Base-by-base conservation (phyloP, 2,888 invertebrate genomes). In the Drosophila pseudotakahashii region DNA sequence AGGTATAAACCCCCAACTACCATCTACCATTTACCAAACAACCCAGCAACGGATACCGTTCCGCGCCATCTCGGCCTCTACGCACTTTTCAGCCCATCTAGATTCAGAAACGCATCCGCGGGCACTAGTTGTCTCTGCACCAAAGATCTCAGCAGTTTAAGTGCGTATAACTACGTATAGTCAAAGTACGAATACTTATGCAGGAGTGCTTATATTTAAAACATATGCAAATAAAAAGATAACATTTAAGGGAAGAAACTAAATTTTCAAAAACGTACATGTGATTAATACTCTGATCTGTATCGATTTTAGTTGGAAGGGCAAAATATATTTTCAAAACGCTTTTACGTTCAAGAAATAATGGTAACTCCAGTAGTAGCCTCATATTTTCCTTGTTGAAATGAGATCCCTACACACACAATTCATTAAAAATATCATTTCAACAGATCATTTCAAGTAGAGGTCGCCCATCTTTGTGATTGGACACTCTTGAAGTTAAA, bases 51-150 rank as follows among this genome's bases (percentile, higher is more conserved):
- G 75, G 88, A 78, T 77, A 81, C 84, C 81, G 80, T 79, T 76
- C 73, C 72, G 62, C 73, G 73, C 77, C 69, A 85, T 81, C 82
- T 80, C 60, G 73, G 59, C 55, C 68, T 75, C 71, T 88, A 85
- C 85, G 85, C 85, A 88, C 88, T 79, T 83, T 57, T 13, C n/a
- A 44, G 47, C 55, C 76, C 74, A 85, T 85, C 85, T 85, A 88
- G 85, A 85, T 85, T 73, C 76, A 79, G 88, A 85, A 88, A 88
- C 86, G 86, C 81, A 79, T 76, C 85, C 88, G 45, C 72, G 14
- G 83, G 86, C 80, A 54, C 3, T 75, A 50, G 57, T 30, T 45
- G 41, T 64, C 44, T 44, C 39, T 52, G 39, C 64, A 41, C 58
- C 63, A 45, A 37, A 42, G 50, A 48, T 51, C 47, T 26, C 51